A percentile compares a stretch with the other conserved stretches of the same genome.
Evolutionary conservation across 2,797 vertebrate genomes (phyloP).

Genomic region (Macropus fuliginosus): DNA sequence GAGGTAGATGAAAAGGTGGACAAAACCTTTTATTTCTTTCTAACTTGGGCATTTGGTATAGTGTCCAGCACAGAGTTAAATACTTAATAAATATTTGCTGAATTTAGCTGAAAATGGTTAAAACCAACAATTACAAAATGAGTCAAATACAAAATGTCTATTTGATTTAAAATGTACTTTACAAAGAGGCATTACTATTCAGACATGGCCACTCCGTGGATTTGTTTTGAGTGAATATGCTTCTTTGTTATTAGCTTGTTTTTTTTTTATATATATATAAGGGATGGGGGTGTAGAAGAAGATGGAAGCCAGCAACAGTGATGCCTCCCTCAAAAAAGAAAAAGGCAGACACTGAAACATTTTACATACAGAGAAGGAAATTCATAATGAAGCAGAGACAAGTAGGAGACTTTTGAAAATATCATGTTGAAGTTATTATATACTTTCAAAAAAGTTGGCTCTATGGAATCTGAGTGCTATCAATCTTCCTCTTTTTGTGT

Average conservation of each 20-base stretch:
- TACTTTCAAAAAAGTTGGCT: background rate
- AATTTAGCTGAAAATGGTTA: background rate
- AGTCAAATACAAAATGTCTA: background rate
- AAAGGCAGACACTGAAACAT: background rate
- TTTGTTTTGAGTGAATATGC: background rate
- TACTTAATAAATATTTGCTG: background rate
- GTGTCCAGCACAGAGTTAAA: background rate
- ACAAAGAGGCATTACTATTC: background rate
- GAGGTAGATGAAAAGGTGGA: background rate
- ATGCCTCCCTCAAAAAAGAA: background rate
- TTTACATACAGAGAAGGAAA: background rate
- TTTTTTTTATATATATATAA: background rate
- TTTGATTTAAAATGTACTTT: background rate
- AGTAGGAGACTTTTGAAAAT: background rate
- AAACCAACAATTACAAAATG: background rate
- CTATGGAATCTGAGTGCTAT: background rate
- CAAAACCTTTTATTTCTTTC: too few species aligned
- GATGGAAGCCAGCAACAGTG: background rate
- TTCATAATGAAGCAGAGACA: background rate
- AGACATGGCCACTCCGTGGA: background rate
- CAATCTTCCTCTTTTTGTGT: background rate
- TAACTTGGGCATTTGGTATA: background rate
- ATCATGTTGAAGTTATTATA: background rate
- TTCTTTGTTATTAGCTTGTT: background rate
- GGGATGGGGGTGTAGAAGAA: background rate